Evolutionary conservation across 2,888 invertebrate genomes (phyloP), one percentile per base, ranked within the genome.

Genomic region (Augochlorella aurata): DNA sequence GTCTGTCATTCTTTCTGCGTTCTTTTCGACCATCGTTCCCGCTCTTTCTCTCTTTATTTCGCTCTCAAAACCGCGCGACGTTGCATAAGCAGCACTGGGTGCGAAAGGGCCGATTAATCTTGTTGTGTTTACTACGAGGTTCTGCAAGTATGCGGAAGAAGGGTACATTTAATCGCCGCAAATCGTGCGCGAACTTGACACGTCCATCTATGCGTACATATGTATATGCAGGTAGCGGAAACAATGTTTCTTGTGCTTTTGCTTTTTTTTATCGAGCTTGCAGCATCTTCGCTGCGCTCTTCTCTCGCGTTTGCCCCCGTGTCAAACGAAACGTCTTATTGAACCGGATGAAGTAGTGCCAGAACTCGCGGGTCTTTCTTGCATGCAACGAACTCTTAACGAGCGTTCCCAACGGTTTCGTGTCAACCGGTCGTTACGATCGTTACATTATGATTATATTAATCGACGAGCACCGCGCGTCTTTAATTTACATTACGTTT

Each of bases 61-160:
- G 63, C 49, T 74, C 70, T 65, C 16, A 61, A 61, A 74, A 65
- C 45, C 54, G 76, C 67, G 79, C 79, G 79, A 88, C 77, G 77
- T 88, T 87, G 88, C 86, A 73, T 85, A 87, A 86, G 87, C 85
- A 80, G 44, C 78, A 71, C 79, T 70, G 58, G 68, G 29, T 44
- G 63, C 79, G 80, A 81, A 86, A 86, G 85, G 81, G 77, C 83
- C 85, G 87, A 81, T 85, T 86, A 87, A 86, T 86, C 85, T 86
- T 83, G 79, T 86, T 79, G 77, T 63, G 63, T 63, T 29, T 70
- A 81, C 81, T 70, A 81, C 81, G 77, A 79, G 81, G 68, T 85
- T 79, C 75, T 75, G 70, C 77, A 67, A 77, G 83, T 82, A 86
- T 83, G 80, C 86, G 87, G 85, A 87, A 86, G 85, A 87, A 86